Conservation (phyloP, 2,113 vertebrate species). For the Chloroceryle aenea region DNA sequence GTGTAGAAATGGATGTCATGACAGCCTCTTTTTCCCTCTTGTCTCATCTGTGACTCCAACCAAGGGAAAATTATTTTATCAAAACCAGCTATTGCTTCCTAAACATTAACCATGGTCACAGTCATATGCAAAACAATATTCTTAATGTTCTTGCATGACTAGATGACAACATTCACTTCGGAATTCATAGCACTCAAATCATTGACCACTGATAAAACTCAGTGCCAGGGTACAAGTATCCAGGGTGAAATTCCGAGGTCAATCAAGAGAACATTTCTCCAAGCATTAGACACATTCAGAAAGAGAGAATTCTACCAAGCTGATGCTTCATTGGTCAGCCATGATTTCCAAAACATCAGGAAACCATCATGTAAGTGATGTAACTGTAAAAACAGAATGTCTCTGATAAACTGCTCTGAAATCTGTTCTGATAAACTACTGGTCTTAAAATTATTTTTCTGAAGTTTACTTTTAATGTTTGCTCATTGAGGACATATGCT, state of each 20-base stretch:
- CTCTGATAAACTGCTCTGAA: not conserved
- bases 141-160: not conserved
- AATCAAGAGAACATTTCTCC: not conserved
- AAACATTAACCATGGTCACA: not conserved
- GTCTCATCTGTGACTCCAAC: not conserved
- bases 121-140: not conserved
- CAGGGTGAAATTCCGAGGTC: not conserved
- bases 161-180: not conserved
- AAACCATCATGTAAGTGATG: not conserved
- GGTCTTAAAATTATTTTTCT: not conserved
- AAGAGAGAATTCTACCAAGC: not conserved
- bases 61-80: not conserved
- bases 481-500: constrained; percentile 12
- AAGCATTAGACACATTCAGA: not conserved
- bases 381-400: not conserved
- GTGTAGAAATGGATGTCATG: not conserved
- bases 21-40: not conserved
- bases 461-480: constrained; percentile 37
- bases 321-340: not conserved
- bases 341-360: not conserved
- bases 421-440: not conserved
- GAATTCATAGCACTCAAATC: not conserved
- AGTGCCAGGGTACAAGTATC: not conserved
- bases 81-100: not conserved
- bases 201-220: not conserved